A percentile compares a stretch with the other conserved stretches of the same genome.
These are phyloP conservation scores for Rhingia campestris DNA, from an alignment of 2,888 invertebrate genomes.

Conservation along the genomic window DNA sequence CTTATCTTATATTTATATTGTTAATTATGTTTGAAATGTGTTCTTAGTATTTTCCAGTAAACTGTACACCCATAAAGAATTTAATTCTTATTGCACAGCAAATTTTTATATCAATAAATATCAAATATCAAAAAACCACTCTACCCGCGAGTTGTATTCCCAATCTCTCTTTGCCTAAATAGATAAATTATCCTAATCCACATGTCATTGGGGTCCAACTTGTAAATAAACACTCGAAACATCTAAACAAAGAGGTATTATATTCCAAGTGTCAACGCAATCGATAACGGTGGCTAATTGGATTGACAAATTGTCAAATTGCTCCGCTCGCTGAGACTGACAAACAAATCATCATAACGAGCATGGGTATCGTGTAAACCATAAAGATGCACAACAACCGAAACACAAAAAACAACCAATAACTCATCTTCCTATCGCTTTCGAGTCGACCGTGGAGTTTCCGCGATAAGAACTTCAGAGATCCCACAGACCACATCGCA, in stretches of 20 bases:
- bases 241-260: not conserved
- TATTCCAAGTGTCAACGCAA: conserved; percentile 10
- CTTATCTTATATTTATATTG: too few relatives aligned
- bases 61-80: too few relatives aligned
- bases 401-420: conserved; percentile 11
- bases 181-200: too few relatives aligned
- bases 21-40: too few relatives aligned
- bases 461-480: conserved; percentile 37
- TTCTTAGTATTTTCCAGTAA: too few relatives aligned
- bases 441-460: conserved; percentile 16
- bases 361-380: conserved; percentile 4
- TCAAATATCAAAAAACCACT: too few relatives aligned
- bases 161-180: too few relatives aligned
- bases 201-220: too few relatives aligned
- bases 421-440: conserved; percentile 33
- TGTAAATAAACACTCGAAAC: too few relatives aligned
- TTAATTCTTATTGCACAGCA: too few relatives aligned
- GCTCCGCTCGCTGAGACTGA: conserved; percentile 16
- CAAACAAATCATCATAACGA: conserved; percentile 31
- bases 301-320: conserved; percentile 64
- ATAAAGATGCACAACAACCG: not conserved
- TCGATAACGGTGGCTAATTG: conserved; percentile 43
- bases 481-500: conserved; percentile 5
- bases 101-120: too few relatives aligned
- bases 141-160: too few relatives aligned